phyloP scores from a whole-genome alignment of 2,888 invertebrate genomes.

The Ophion costatus region DNA sequence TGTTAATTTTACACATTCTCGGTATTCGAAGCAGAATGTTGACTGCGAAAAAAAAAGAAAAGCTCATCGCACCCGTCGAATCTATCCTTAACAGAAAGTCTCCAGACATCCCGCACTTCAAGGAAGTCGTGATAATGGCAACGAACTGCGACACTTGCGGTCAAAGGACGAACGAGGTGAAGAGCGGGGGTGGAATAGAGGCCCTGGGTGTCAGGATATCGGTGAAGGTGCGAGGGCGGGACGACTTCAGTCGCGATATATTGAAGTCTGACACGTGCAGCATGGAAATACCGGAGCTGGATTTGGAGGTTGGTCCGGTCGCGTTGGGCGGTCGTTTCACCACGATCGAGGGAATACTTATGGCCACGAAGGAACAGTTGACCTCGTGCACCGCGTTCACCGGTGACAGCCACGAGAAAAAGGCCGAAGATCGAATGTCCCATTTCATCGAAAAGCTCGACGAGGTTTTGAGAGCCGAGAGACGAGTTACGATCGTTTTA shows the following conservation, averaged over 20 bases:
- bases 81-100: constrained; percentile 70
- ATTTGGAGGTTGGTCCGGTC: constrained; percentile 92
- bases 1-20: too few species aligned
- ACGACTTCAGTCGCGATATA: constrained; percentile 96
- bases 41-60: constrained; percentile 49
- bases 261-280: constrained; percentile 95
- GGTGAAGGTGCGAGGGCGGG: constrained; percentile 88
- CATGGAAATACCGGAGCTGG: constrained; percentile 93
- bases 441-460: constrained; percentile 88
- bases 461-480: constrained; percentile 87
- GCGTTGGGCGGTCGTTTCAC: constrained; percentile 97
- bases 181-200: constrained; percentile 96
- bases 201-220: constrained; percentile 91
- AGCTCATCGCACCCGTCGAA: constrained; percentile 20
- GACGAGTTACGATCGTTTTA: constrained; percentile 90
- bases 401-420: constrained; percentile 89
- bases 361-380: constrained; percentile 91
- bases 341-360: constrained; percentile 95
- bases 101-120: constrained; percentile 96
- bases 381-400: constrained; percentile 87
- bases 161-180: constrained; percentile 97
- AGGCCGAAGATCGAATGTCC: constrained; percentile 85
- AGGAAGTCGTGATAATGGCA: constrained; percentile 99
- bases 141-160: constrained; percentile 96
- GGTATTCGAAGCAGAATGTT: too few species aligned